Evolutionary conservation across 2,113 vertebrate species (phyloP).

Genomic region (Hiodon alosoides): DNA sequence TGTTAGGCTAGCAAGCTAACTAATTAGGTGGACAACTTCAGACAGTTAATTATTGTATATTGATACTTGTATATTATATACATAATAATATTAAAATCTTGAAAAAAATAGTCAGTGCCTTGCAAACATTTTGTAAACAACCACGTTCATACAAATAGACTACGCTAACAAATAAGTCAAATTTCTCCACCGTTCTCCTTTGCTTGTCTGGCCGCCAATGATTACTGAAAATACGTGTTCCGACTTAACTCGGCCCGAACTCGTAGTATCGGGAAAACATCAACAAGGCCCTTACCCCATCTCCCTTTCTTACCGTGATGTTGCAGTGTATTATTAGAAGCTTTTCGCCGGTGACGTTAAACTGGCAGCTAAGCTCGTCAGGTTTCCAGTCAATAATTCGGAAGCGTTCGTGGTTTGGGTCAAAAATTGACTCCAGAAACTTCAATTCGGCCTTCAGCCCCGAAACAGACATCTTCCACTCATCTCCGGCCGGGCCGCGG

Average conservation of each 20-base stretch:
- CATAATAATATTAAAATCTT: not conserved
- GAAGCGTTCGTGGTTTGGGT: conserved; percentile 89
- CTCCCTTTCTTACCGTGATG: conserved; percentile 75
- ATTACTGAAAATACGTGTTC: not conserved
- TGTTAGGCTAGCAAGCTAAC: not conserved
- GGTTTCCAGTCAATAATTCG: conserved; percentile 91
- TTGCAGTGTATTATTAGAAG: conserved; percentile 89
- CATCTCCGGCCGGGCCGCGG: conserved; percentile 71
- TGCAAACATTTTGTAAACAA: not conserved
- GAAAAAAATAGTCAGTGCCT: not conserved
- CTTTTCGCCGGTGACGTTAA: conserved; percentile 73
- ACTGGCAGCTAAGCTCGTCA: conserved; percentile 91
- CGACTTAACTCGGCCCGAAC: not conserved
- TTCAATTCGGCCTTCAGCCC: conserved; percentile 95
- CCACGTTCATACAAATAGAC: not conserved
- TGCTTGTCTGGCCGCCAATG: not conserved
- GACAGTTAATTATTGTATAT: too few species aligned
- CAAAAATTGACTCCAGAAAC: conserved; percentile 95
- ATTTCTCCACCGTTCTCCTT: not conserved
- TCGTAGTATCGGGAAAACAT: not conserved
- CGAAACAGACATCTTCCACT: conserved; percentile 91
- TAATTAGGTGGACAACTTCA: not conserved
- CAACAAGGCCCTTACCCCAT: not conserved
- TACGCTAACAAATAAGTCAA: not conserved
- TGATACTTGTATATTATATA: too few species aligned